Evolutionary conservation across 1,140 invertebrate genomes (phyloP).

Genomic region (Nephila pilipes): DNA sequence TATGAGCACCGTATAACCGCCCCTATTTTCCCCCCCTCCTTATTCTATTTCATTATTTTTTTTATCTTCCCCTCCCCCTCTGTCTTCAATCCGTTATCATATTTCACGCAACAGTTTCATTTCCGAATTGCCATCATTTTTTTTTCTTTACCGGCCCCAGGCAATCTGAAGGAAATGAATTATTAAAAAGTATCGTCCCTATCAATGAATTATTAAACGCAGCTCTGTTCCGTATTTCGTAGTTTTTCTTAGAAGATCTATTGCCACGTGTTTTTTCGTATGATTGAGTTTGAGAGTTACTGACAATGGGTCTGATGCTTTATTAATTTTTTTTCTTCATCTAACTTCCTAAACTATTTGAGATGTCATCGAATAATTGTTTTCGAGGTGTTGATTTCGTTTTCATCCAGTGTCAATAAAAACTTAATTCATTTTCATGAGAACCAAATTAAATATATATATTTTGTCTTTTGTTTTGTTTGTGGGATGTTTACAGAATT

Average conservation of each 20-base stretch:
- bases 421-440: too few relatives aligned
- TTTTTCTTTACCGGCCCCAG: neutral
- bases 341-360: neutral
- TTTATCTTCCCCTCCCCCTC: neutral
- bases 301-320: neutral
- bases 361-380: neutral
- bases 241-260: neutral
- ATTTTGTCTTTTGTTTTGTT: too few relatives aligned
- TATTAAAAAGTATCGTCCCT: slow-evolving; percentile 53
- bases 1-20: neutral
- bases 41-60: neutral
- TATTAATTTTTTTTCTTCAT: neutral
- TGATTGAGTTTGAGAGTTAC: neutral
- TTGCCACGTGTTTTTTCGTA: neutral
- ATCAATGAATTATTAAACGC: slow-evolving; percentile 68
- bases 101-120: slow-evolving; percentile 69
- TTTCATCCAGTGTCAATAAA: neutral
- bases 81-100: slow-evolving; percentile 55
- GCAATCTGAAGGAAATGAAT: slow-evolving; percentile 50
- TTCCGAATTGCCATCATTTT: slow-evolving; percentile 6
- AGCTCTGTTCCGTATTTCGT: slow-evolving; percentile 1
- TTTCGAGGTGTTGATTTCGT: neutral
- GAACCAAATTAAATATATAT: too few relatives aligned
- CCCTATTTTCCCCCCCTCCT: neutral
- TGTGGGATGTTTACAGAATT: too few relatives aligned